phyloP scores from a whole-genome alignment of 2,888 invertebrate species.

The Drosophila greeni region DNA sequence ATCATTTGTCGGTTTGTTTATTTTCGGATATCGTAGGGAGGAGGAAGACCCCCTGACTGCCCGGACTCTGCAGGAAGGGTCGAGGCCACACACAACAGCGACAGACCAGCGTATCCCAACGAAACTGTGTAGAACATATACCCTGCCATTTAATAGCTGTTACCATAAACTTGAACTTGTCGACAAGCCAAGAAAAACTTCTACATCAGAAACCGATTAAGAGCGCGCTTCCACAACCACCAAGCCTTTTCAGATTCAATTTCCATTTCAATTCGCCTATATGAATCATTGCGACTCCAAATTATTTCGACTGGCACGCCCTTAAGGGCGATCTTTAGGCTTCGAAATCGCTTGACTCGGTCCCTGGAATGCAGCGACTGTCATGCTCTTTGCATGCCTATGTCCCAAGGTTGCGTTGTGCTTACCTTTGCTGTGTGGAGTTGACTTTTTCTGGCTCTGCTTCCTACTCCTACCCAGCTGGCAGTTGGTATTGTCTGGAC shows the following conservation, averaged over 20 bases:
- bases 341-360: constrained; percentile 48
- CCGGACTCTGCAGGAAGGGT: constrained; percentile 31
- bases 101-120: background rate
- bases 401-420: constrained; percentile 23
- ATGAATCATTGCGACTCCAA: constrained; percentile 70
- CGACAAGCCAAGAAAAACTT: constrained; percentile 56
- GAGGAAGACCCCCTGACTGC: background rate
- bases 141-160: constrained; percentile 69
- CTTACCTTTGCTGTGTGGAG: constrained; percentile 6
- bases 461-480: constrained; percentile 13
- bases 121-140: constrained; percentile 56
- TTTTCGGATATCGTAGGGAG: constrained; percentile 11
- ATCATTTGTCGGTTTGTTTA: constrained; percentile 64
- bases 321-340: constrained; percentile 46
- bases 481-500: constrained; percentile 34
- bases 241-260: constrained; percentile 44
- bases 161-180: constrained; percentile 69
- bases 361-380: constrained; percentile 50
- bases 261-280: constrained; percentile 50
- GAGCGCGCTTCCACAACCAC: constrained; percentile 10
- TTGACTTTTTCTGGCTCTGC: constrained; percentile 26
- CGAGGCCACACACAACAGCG: constrained; percentile 32
- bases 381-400: constrained; percentile 49
- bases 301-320: constrained; percentile 49
- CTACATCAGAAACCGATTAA: constrained; percentile 72